Base-by-base conservation (phyloP, 2,888 invertebrate species). In the Elmis aenea region DNA sequence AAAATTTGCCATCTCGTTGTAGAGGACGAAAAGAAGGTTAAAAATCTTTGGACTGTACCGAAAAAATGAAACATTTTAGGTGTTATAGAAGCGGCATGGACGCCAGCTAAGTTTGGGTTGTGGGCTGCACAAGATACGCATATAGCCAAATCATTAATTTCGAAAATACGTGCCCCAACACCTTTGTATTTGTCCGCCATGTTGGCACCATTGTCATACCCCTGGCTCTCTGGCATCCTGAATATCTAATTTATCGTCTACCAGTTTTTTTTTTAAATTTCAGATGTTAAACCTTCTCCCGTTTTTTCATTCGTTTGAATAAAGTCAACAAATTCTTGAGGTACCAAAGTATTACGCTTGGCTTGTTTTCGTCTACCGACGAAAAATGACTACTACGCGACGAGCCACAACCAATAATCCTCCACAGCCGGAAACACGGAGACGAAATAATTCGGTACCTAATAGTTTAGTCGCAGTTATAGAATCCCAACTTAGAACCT, bases 21-120 rank as follows among this genome's bases (percentile, higher is more conserved):
- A n/a, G n/a, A n/a, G n/a, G n/a, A n/a, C n/a, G n/a, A n/a, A 31
- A 40, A 40, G 30, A 40, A 35, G 26, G 21, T 35, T 15, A 12
- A 35, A 8, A 23, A n/a, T 5, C 24, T 28, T 23, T 33, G 33
- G 16, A 38, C 24, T 24, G 33, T 38, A 32, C 10, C 33, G n/a
- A 35, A 45, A 14, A 35, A 27, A 13, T 13, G 26, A 26, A 20
- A 22, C 16, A 33, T 30, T 26, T 22, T 20, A 22, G 22, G 6
- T 6, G 21, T 31, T 29, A 25, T 6, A 13, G 26, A 22, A 29
- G 23, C 29, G 13, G 23, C 20, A 32, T 31, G 18, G 12, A 38
- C 24, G 11, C 30, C 22, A 9, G 33, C 38, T 38, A 38, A 38
- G 16, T 38, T 26, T 3, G 27, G 33, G 15, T 29, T 35, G 12